These are phyloP conservation scores for Archocentrus centrarchus DNA, from an alignment of 2,113 vertebrate genomes.

Conservation along the genomic window DNA sequence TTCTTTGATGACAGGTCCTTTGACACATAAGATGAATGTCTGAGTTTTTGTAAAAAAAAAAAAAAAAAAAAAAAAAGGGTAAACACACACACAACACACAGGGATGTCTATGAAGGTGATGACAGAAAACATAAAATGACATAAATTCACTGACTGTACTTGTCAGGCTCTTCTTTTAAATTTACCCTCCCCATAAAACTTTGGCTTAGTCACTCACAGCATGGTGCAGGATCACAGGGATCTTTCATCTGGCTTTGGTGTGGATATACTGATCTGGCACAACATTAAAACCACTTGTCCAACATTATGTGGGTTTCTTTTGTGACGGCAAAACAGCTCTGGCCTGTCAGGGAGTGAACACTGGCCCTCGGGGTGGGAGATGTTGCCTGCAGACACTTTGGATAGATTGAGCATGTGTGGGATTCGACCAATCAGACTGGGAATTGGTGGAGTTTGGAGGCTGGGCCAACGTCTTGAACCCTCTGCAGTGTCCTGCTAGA, in stretches of 20 bases:
- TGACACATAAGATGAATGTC: conserved; percentile 11
- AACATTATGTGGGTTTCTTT: background rate
- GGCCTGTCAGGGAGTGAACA: background rate
- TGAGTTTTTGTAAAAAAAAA: background rate
- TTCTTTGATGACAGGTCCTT: conserved; percentile 36
- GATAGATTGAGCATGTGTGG: too few species aligned
- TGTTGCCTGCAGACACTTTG: background rate
- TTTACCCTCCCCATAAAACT: conserved; percentile 21
- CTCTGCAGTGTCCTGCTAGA: background rate
- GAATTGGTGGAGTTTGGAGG: background rate
- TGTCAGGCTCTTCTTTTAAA: conserved; percentile 20
- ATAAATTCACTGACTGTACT: conserved; percentile 13
- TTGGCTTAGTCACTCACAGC: background rate
- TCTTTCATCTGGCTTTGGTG: conserved; percentile 28
- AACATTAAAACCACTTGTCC: conserved; percentile 6
- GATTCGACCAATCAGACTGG: background rate
- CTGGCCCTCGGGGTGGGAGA: rapidly evolving
- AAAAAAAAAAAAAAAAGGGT: too few species aligned
- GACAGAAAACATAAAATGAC: conserved; percentile 25
- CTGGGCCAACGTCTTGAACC: background rate
- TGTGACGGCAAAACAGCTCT: background rate
- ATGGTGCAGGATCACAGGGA: conserved; percentile 34
- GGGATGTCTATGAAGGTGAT: conserved; percentile 1
- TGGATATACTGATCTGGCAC: background rate
- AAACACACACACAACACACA: background rate